Base-by-base conservation (phyloP, 2,888 invertebrate genomes). In the Diplolepis rosae region DNA sequence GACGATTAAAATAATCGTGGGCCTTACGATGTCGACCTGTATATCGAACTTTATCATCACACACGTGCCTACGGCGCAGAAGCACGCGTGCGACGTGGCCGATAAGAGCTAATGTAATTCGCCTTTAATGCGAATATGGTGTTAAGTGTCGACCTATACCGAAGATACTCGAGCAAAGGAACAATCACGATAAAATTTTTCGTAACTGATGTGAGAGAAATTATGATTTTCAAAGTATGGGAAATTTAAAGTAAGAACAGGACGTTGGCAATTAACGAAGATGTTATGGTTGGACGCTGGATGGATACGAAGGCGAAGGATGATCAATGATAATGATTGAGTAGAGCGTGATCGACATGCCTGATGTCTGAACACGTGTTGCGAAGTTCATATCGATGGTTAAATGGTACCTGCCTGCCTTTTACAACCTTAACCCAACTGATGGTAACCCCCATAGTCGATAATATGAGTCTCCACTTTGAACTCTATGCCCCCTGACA, bases 311-410 rank as follows among this genome's bases (percentile, higher is more conserved):
- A 75, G 75, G 75, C 77, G 79, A 72, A 73, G 78, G 80, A 85
- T 83, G 86, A 86, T 85, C 83, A 84, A 85, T 84, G 86, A 84
- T 85, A 85, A 85, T 84, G 85, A 86, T 83, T 81, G 80, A 72
- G 76, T 74, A 68, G 77, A 83, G 82, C 85, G 84, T 85, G 85
- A 86, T 85, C 84, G 85, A 85, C 85, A 83, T 82, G 78, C 79
- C 78, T 80, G 82, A 79, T 79, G 79, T 73, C 77, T 71, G 78
- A 71, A 79, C 82, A 82, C 83, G 80, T 82, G 82, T 74, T 80
- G 72, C 77, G 71, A 71, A 65, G 72, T 69, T 66, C 74, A 78
- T 76, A 73, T 65, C 65, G 73, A 71, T 68, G 69, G 70, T 72
- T 73, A 51, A 75, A 72, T 77, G 71, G 69, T 72, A 75, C 74